These are phyloP conservation scores for Petrolisthes manimaculis DNA, from an alignment of 2,888 invertebrate genomes.

Conservation along the genomic window DNA sequence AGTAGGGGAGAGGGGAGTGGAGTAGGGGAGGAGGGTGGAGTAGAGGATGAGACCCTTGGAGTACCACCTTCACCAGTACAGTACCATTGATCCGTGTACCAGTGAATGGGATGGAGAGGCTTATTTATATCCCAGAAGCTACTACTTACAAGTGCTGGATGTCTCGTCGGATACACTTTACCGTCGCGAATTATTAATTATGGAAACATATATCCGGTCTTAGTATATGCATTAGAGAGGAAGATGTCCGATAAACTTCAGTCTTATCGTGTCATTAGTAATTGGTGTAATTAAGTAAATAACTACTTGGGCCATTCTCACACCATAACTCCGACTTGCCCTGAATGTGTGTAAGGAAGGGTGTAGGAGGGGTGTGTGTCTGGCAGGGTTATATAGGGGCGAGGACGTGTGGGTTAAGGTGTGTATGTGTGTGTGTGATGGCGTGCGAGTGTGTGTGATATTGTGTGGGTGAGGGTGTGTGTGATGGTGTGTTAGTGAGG, in stretches of 20 bases:
- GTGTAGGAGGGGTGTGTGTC: no score
- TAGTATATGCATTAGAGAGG: background rate
- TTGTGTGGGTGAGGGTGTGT: no score
- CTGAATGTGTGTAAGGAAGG: no score
- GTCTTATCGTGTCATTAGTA: constrained; percentile 11
- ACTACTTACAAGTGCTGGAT: constrained; percentile 18
- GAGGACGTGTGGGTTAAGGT: no score
- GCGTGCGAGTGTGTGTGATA: no score
- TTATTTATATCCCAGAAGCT: constrained; percentile 7
- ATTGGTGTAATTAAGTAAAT: constrained; percentile 11
- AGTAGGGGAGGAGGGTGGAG: no score
- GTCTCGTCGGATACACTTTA: constrained; percentile 8
- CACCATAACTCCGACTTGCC: constrained; percentile 7
- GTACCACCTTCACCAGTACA: constrained; percentile 2
- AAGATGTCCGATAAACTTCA: constrained; percentile 3
- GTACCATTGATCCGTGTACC: background rate
- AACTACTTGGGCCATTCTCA: constrained; percentile 11
- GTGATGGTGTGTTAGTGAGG: no score
- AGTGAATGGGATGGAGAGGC: constrained; percentile 12
- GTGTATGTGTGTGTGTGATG: no score
- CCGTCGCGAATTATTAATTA: background rate
- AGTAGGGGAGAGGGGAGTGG: no score
- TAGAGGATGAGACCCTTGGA: no score
- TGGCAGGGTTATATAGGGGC: no score
- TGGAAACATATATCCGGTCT: constrained; percentile 6